Percentiles rank a stretch among this genome's conserved stretches.
Conservation (phyloP, 2,797 vertebrate species). For the Falco concolor region DNA sequence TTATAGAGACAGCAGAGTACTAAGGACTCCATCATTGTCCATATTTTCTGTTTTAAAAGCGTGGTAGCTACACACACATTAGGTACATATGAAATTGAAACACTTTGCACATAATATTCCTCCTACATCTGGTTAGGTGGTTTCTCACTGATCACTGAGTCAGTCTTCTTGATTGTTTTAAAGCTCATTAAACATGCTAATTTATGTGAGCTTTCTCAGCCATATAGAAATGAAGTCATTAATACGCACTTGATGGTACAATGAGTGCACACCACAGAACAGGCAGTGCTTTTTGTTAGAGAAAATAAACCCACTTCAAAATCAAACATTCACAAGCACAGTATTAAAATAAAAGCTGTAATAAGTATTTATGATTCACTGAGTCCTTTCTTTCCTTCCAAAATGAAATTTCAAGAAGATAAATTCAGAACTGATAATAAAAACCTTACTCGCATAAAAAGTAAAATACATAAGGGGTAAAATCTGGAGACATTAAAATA, state of each 20-base stretch:
- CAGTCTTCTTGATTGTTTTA: neutral
- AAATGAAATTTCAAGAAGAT: neutral
- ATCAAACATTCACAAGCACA: neutral
- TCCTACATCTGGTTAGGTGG: neutral
- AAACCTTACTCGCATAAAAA: neutral
- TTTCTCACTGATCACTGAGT: neutral
- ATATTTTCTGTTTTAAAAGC: neutral
- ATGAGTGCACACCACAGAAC: neutral
- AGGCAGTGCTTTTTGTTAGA: neutral
- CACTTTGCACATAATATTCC: neutral
- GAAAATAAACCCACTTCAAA: conserved; percentile 15
- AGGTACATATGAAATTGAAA: neutral
- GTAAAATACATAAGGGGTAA: neutral
- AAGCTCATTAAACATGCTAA: conserved; percentile 8
- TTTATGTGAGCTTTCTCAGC: neutral
- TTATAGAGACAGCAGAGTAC: neutral
- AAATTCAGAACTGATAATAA: neutral
- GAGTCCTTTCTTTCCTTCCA: neutral
- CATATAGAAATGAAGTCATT: conserved; percentile 2
- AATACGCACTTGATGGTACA: neutral
- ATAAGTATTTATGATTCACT: neutral
- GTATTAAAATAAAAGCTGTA: neutral
- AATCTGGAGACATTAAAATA: neutral
- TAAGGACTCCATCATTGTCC: neutral
- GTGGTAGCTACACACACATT: neutral